Base-by-base conservation (phyloP, 2,888 invertebrate genomes). In the Lacanobia wlatinum region DNA sequence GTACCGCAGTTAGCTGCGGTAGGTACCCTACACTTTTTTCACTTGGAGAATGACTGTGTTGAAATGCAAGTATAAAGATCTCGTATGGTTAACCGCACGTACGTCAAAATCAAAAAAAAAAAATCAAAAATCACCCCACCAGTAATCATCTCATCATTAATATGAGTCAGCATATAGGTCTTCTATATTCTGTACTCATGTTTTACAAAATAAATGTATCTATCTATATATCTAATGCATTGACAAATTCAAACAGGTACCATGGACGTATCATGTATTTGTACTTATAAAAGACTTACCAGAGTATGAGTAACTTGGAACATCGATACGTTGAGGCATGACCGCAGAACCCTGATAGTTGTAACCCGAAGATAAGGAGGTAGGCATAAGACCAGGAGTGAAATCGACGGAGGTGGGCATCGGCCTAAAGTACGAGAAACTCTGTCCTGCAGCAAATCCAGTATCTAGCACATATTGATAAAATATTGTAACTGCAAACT, bases 201-300 rank as follows among this genome's bases (percentile, higher is more conserved):
- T n/a, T n/a, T n/a, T n/a, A n/a, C n/a, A n/a, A n/a, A n/a, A n/a
- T n/a, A n/a, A n/a, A n/a, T n/a, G n/a, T n/a, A n/a, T n/a, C n/a
- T n/a, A n/a, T n/a, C n/a, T n/a, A n/a, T n/a, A n/a, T n/a, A n/a
- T n/a, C n/a, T n/a, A n/a, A n/a, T n/a, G n/a, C n/a, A n/a, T n/a
- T 66, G n/a, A 21, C 53, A 34, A 53, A 43, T 16, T 28, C 14
- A 8, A 59, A 59, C 40, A 40, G 40, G 21, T 59, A 40, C 40
- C 12, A 56, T 40, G n/a, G 14, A 18, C 34, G 18, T 53, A 16
- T 18, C 8, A 34, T 34, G 18, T 46, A 55, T 21, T 53, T 12
- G 10, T 69, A 69, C 4, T 14, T 53, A 38, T 2, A 23, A n/a
- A 56, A 46, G 34, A 70, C 70, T 70, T 70, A 70, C 70, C 70